Conservation (phyloP, 2,797 vertebrate species). For the Sciaenops ocellatus region DNA sequence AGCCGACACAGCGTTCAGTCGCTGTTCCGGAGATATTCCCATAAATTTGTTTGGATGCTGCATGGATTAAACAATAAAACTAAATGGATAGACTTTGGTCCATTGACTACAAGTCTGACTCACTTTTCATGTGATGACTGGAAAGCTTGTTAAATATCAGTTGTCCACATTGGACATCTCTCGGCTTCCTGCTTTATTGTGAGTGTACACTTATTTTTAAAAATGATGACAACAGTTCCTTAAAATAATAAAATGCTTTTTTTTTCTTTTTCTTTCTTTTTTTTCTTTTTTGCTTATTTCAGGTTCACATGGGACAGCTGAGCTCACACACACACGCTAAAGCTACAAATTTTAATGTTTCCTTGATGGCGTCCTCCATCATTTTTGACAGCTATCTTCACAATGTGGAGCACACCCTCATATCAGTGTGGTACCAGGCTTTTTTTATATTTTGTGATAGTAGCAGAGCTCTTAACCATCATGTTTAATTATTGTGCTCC, state of each 20-base stretch:
- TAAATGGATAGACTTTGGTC: conserved; percentile 33
- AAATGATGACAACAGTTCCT: conserved; percentile 3
- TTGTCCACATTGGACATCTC: conserved; percentile 34
- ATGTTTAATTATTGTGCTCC: conserved; percentile 15
- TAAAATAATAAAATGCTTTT: conserved; percentile 9
- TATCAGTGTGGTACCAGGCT: conserved; percentile 17
- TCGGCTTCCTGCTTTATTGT: conserved; percentile 21
- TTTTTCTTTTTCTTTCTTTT: too few relatives aligned
- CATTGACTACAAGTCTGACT: conserved; percentile 27
- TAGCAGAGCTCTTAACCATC: not conserved
- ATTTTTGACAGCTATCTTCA: conserved; percentile 22
- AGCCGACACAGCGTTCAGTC: conserved; percentile 1
- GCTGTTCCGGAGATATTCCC: conserved; percentile 12
- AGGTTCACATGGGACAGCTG: conserved; percentile 2
- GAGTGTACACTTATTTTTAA: not conserved
- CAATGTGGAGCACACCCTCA: conserved; percentile 11
- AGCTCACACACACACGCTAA: not conserved
- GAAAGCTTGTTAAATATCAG: conserved; percentile 54
- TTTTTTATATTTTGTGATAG: not conserved
- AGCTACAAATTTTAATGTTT: not conserved
- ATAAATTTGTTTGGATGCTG: conserved; percentile 24
- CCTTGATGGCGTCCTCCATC: conserved; percentile 26
- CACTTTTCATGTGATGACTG: conserved; percentile 17
- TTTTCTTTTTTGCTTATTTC: too few relatives aligned
- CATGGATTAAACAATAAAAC: conserved; percentile 44